Evolutionary conservation across 2,113 vertebrate genomes (phyloP), one percentile per base, ranked within the genome.

Genomic region (Oriolus oriolus): DNA sequence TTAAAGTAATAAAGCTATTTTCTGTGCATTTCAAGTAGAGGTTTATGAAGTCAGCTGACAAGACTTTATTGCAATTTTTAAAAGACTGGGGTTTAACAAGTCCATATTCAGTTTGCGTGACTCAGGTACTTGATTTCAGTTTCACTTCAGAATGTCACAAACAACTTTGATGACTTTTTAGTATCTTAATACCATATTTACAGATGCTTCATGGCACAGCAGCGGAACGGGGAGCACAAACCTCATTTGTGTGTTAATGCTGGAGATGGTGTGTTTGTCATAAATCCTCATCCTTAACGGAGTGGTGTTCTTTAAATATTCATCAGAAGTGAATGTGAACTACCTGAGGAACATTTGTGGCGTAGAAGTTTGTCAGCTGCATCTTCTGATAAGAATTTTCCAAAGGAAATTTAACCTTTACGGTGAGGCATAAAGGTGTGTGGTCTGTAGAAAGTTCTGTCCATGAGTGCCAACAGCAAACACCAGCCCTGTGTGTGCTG

Each of bases 31-130:
- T 77, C 68, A 89, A 89, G 95, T 61, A 75, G 81, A 54, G 52
- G 64, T 60, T 97, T 91, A 82, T 87, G 79, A 93, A 96, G 89
- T 96, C 54, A 41, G 35, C 75, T 74, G 89, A 76, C 87, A 60
- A 8, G 52, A 35, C 52, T 88, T 89, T 61, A 60, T 23, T 87
- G 77, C 76, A 80, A 37, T 91, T 79, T 80, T 69, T 77, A n/a
- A 91, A 97, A 92, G 81, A 79, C 81, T 83, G 52, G 54, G 31
- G 66, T 90, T 96, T 93, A 97, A 93, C 21, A 17, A 95, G 90
- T 60, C 37, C 50, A 49, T 35, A 77, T 92, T 80, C n/a, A 23
- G 92, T 94, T 89, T 82, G 71, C 91, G 86, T 85, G 90, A 35
- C 73, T 94, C 60, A 31, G 59, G 59, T 89, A n/a, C 80, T 96